phyloP scores from a whole-genome alignment of 2,113 vertebrate species.

The Amphilophus citrinellus region DNA sequence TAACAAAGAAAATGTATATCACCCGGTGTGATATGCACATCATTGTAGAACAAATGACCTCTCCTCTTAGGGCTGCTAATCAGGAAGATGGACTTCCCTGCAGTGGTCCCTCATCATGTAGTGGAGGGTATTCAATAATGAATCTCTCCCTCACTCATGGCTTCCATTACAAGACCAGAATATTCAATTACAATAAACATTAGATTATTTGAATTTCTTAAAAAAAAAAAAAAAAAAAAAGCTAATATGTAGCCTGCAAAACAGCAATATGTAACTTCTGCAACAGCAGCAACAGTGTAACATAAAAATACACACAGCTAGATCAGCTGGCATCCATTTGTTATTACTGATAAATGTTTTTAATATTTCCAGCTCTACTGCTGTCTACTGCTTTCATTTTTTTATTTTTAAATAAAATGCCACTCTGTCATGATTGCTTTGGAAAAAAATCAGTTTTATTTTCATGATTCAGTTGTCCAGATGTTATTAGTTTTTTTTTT shows the following conservation, averaged over 20 bases:
- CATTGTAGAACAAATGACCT: constrained; percentile 20
- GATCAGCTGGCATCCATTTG: neutral
- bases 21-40: neutral
- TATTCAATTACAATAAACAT: neutral
- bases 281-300: neutral
- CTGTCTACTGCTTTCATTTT: neutral
- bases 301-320: neutral
- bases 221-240: neutral
- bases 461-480: neutral
- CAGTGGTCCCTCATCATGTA: constrained; percentile 38
- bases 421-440: neutral
- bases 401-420: neutral
- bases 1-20: neutral
- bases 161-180: constrained; percentile 16
- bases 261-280: neutral
- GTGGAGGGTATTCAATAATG: constrained; percentile 44
- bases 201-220: neutral
- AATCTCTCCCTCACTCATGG: constrained; percentile 18
- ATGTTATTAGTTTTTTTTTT: constrained; percentile 2
- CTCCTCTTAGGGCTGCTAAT: constrained; percentile 19
- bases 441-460: neutral
- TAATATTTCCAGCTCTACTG: neutral
- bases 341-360: neutral
- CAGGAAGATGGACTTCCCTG: constrained; percentile 15
- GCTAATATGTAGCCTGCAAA: neutral